phyloP scores from a whole-genome alignment of 2,888 invertebrate species.

The Watsonalla binaria region DNA sequence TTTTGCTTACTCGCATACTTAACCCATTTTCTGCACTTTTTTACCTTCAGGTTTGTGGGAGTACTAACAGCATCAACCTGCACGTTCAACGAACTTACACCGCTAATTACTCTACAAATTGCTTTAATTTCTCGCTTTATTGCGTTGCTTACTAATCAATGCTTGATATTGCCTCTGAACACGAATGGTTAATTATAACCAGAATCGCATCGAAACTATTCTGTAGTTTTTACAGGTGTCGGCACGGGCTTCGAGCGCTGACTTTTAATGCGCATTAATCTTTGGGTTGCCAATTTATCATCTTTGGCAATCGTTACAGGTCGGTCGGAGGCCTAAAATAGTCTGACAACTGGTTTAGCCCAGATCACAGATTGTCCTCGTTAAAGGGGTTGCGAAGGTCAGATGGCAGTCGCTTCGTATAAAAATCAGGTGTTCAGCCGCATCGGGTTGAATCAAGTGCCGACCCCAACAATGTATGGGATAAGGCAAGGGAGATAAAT shows the following conservation, averaged over 20 bases:
- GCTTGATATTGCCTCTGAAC: not conserved
- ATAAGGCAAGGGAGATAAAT: too few species aligned
- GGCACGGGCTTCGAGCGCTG: not conserved
- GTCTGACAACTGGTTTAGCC: too few species aligned
- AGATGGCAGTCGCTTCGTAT: too few species aligned
- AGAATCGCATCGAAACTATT: not conserved
- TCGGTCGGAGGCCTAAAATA: too few species aligned
- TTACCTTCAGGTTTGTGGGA: constrained; percentile 1
- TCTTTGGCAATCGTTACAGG: too few species aligned
- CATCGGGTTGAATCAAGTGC: too few species aligned
- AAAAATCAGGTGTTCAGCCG: too few species aligned
- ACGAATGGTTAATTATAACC: not conserved
- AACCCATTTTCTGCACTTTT: not conserved
- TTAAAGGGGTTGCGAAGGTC: too few species aligned
- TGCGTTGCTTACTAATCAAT: not conserved
- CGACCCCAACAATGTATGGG: too few species aligned
- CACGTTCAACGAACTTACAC: not conserved
- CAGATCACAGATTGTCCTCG: too few species aligned
- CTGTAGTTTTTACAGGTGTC: not conserved
- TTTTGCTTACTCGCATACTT: not conserved
- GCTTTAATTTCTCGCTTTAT: constrained; percentile 1
- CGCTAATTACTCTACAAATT: constrained; percentile 1
- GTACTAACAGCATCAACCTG: not conserved
- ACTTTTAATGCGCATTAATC: too few species aligned
- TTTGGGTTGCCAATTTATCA: too few species aligned